Evolutionary conservation across 2,797 vertebrate species (phyloP), one percentile per base, ranked within the genome.

Genomic region (Rhynchonycteris naso): DNA sequence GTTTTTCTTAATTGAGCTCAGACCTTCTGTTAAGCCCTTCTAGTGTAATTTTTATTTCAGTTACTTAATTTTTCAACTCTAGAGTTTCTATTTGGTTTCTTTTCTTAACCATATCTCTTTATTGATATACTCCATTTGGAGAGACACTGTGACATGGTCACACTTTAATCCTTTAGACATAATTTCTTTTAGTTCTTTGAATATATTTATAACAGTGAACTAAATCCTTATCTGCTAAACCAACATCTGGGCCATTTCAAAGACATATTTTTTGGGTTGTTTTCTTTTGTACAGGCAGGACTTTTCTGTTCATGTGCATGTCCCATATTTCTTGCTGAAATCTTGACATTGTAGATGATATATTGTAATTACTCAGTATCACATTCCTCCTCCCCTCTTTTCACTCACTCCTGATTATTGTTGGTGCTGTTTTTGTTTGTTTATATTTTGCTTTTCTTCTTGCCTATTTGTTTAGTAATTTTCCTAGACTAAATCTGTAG

Each of bases 161-260:
- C 21, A 66, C 56, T 86, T 93, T 74, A 82, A 65, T 65, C 83
- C 50, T 81, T 87, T 90, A 94, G 50, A 35, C 19, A 24, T 38
- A 5, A 50, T 72, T 71, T 86, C 26, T 68, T 61, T 92, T 87
- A 59, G 56, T 71, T 90, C 63, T 95, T 83, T 87, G 47, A 65
- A 65, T 78, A 35, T 28, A 47, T 80, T 81, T 86, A 71, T 28
- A 78, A 21, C 65, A 58, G 66, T 72, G 93, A 30, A 93, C 28
- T 68, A 91, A 68, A 13, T 58, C 9, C 33, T 88, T 75, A 54
- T 35, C 78, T 84, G 24, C 13, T 87, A 50, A 33, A 52, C 24
- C 68, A 84, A 47, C 18, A 79, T 91, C 59, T 86, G 56, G 6
- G 61, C 4, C 28, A 71, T 88, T 72, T 92, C 35, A 86, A 30